A percentile compares a stretch with the other conserved stretches of the same genome.
Conservation (phyloP, 2,113 vertebrate species). For the Poicephalus gulielmi region DNA sequence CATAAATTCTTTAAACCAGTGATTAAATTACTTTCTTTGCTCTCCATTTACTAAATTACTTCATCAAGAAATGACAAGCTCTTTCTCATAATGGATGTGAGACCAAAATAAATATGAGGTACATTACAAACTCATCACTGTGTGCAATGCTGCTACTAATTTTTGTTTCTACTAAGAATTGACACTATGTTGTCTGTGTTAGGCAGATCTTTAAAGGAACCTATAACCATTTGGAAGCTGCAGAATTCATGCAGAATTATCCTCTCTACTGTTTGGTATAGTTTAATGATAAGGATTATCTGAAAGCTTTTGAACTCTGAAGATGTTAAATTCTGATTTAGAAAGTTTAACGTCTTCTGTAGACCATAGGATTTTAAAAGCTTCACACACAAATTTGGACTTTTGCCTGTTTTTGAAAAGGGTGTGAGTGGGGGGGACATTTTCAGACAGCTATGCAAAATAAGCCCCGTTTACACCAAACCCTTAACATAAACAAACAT, state of each 20-base stretch:
- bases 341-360: background rate
- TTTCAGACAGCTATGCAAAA: slow-evolving; percentile 46
- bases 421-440: background rate
- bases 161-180: background rate
- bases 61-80: slow-evolving; percentile 16
- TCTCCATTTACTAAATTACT: slow-evolving; percentile 12
- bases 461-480: slow-evolving; percentile 13
- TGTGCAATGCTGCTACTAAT: background rate
- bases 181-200: background rate
- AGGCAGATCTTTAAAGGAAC: background rate
- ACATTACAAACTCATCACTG: background rate
- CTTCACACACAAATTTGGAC: slow-evolving; percentile 43
- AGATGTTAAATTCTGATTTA: background rate
- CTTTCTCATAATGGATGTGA: background rate
- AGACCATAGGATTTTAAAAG: slow-evolving; percentile 21
- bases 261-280: background rate
- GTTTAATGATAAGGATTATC: background rate
- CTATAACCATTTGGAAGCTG: background rate
- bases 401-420: slow-evolving; percentile 30
- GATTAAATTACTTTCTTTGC: slow-evolving; percentile 3
- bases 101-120: slow-evolving; percentile 12
- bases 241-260: background rate
- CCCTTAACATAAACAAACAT: slow-evolving; percentile 42
- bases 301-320: background rate
- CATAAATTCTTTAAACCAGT: slow-evolving; percentile 20